phyloP scores from a whole-genome alignment of 2,888 invertebrate genomes.

The Idaea dimidiata region DNA sequence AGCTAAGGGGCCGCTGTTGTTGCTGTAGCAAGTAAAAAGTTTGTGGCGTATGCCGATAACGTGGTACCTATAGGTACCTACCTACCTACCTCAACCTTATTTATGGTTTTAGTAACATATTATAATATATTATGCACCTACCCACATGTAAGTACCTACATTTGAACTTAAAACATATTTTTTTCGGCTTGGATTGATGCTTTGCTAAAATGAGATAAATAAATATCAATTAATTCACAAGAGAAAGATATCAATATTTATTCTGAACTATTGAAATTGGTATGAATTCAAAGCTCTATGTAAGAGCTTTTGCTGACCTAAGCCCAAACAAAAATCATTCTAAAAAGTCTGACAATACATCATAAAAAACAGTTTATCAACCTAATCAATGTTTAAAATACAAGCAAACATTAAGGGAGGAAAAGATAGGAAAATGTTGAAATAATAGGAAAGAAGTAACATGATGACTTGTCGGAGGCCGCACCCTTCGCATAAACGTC shows the following conservation, averaged over 20 bases:
- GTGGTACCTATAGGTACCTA: constrained; percentile 31
- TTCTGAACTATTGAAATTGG: too few species aligned
- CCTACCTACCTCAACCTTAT: constrained; percentile 5
- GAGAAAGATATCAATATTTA: not conserved
- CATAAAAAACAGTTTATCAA: constrained; percentile 29
- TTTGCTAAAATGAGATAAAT: constrained; percentile 25
- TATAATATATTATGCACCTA: constrained; percentile 10
- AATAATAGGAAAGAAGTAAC: constrained; percentile 79
- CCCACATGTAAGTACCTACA: too few species aligned
- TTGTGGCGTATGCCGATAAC: constrained; percentile 70
- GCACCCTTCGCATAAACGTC: constrained; percentile 78
- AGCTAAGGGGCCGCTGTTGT: constrained; percentile 72
- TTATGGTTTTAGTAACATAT: constrained; percentile 36
- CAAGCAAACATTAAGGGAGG: constrained; percentile 57
- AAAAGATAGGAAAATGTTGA: constrained; percentile 55
- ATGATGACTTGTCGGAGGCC: constrained; percentile 77
- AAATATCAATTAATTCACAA: not conserved
- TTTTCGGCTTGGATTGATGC: too few species aligned
- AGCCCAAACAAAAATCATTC: not conserved
- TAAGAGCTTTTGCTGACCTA: not conserved
- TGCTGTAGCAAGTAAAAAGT: constrained; percentile 71
- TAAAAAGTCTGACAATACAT: not conserved
- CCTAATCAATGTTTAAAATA: constrained; percentile 50
- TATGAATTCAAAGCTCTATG: too few species aligned
- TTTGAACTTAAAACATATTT: too few species aligned